Conservation (phyloP, 1,140 invertebrate genomes). For the Chrysopa pallens region DNA sequence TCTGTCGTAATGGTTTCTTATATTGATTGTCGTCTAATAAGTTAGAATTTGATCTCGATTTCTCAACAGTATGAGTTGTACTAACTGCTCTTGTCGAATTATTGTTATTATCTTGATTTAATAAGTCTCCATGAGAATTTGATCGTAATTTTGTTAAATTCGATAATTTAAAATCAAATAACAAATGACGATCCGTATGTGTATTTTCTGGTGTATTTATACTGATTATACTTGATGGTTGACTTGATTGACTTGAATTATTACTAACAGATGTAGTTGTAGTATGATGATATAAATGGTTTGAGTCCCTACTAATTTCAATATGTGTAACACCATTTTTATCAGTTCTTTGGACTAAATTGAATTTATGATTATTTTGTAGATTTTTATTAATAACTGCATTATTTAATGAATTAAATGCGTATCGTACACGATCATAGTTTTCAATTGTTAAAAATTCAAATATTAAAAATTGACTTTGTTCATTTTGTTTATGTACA, state of each 20-base stretch:
- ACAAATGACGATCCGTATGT: not conserved
- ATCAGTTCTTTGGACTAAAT: conserved; percentile 21
- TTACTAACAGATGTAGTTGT: not conserved
- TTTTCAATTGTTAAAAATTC: conserved; percentile 20
- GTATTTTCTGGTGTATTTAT: conserved; percentile 13
- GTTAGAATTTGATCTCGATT: not conserved
- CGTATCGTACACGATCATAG: conserved; percentile 16
- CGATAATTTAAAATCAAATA: not conserved
- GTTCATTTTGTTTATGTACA: conserved; percentile 18
- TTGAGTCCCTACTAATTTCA: conserved; percentile 16
- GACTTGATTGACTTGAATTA: conserved; percentile 4
- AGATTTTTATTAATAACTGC: not conserved
- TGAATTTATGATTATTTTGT: conserved; percentile 13
- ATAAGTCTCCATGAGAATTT: not conserved
- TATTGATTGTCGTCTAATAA: not conserved
- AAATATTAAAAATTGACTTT: conserved; percentile 16
- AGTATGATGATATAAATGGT: conserved; percentile 1
- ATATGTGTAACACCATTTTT: conserved; percentile 24
- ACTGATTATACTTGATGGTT: conserved; percentile 15
- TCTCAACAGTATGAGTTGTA: not conserved
- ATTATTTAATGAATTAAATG: not conserved
- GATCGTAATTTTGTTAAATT: not conserved
- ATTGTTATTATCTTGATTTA: not conserved
- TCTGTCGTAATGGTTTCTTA: not conserved
- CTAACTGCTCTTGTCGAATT: not conserved